phyloP scores from a whole-genome alignment of 1,140 invertebrate species.

The Ostrea edulis region DNA sequence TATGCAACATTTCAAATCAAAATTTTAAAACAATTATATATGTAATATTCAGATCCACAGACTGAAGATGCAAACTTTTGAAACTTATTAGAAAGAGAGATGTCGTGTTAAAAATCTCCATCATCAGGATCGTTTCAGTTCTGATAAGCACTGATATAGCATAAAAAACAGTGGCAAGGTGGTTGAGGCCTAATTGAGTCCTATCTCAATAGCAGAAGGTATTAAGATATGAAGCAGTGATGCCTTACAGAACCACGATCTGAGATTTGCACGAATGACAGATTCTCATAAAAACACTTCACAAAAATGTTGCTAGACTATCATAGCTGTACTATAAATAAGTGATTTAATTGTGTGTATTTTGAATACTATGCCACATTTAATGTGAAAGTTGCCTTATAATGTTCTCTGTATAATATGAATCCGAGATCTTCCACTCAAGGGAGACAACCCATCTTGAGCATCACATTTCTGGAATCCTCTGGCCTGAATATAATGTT shows the following conservation, averaged over 20 bases:
- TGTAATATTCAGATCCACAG: neutral
- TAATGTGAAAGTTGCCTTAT: neutral
- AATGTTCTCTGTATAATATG: neutral
- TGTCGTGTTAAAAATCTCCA: neutral
- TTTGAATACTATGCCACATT: neutral
- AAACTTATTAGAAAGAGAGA: neutral
- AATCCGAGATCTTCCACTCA: neutral
- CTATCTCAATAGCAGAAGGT: neutral
- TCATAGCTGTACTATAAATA: neutral
- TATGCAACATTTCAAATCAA: too few species aligned
- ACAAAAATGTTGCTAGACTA: neutral
- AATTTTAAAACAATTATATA: too few species aligned
- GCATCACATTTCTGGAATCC: neutral
- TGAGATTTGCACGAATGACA: neutral
- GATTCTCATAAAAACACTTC: conserved; percentile 1
- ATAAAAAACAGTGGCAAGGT: conserved; percentile 28
- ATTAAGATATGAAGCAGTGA: conserved; percentile 3
- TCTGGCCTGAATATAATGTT: conserved; percentile 3
- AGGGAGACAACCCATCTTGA: neutral
- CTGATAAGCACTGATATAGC: neutral
- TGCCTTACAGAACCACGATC: neutral
- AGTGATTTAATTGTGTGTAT: neutral
- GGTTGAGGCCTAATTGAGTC: neutral
- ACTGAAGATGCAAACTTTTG: neutral
- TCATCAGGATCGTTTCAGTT: neutral